phyloP scores from a whole-genome alignment of 2,113 vertebrate genomes.

The Pterocles orientalis region DNA sequence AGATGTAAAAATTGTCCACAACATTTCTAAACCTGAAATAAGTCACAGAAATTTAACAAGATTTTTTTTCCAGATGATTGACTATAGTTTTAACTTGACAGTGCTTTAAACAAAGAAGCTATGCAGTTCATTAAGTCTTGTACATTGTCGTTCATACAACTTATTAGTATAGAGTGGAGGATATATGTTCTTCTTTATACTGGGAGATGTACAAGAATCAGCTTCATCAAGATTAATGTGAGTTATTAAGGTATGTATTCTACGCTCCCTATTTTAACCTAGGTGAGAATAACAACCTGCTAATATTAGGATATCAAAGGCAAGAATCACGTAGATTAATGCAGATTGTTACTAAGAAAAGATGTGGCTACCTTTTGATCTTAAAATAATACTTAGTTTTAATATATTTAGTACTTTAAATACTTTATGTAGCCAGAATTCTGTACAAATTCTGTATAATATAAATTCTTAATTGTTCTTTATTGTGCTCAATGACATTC shows the following conservation, averaged over 20 bases:
- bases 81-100: background rate
- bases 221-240: background rate
- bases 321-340: background rate
- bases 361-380: background rate
- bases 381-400: background rate
- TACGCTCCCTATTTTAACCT: conserved; percentile 1
- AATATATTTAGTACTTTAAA: background rate
- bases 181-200: background rate
- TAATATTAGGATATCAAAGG: background rate
- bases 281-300: background rate
- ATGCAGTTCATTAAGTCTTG: conserved; percentile 21
- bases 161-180: background rate
- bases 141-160: background rate
- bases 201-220: background rate
- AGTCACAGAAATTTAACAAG: background rate
- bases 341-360: background rate
- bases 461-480: background rate
- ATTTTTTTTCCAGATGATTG: background rate
- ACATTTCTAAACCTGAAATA: background rate
- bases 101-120: background rate
- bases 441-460: background rate
- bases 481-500: background rate
- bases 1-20: fast-evolving
- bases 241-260: conserved; percentile 7
- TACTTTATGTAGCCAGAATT: background rate